phyloP scores from a whole-genome alignment of 2,888 invertebrate genomes.

The Dynastes maya region DNA sequence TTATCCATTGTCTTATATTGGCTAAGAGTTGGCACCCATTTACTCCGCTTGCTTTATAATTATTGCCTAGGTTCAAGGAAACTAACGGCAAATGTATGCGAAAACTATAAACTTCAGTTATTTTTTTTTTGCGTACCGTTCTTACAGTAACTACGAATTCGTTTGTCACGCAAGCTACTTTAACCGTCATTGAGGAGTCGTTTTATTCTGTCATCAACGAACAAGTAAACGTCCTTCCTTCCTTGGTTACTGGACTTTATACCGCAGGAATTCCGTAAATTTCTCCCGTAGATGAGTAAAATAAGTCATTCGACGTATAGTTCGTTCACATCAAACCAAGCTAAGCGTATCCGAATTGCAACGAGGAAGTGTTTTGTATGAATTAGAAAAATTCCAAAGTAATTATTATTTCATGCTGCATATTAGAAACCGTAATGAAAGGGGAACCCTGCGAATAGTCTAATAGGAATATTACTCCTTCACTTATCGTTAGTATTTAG shows the following conservation, averaged over 20 bases:
- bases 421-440: background rate
- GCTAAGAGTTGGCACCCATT: no score
- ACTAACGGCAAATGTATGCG: slow-evolving; percentile 26
- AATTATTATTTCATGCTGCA: slow-evolving; percentile 4
- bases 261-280: slow-evolving; percentile 42
- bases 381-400: slow-evolving; percentile 1
- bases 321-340: slow-evolving; percentile 30
- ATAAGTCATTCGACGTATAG: slow-evolving; percentile 14
- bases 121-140: slow-evolving; percentile 1
- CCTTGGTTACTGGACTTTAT: background rate
- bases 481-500: no score
- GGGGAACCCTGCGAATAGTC: background rate
- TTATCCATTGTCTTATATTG: no score
- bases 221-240: slow-evolving; percentile 29
- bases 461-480: background rate
- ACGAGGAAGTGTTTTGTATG: slow-evolving; percentile 8
- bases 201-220: slow-evolving; percentile 21
- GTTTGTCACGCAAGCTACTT: slow-evolving; percentile 40
- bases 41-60: background rate
- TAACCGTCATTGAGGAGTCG: slow-evolving; percentile 7
- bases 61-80: background rate
- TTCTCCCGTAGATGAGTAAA: slow-evolving; percentile 35
- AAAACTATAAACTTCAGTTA: slow-evolving; percentile 32
- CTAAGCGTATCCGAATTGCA: slow-evolving; percentile 21
- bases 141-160: background rate